Conservation (phyloP, 1,140 invertebrate species). For the Copidosoma floridanum region DNA sequence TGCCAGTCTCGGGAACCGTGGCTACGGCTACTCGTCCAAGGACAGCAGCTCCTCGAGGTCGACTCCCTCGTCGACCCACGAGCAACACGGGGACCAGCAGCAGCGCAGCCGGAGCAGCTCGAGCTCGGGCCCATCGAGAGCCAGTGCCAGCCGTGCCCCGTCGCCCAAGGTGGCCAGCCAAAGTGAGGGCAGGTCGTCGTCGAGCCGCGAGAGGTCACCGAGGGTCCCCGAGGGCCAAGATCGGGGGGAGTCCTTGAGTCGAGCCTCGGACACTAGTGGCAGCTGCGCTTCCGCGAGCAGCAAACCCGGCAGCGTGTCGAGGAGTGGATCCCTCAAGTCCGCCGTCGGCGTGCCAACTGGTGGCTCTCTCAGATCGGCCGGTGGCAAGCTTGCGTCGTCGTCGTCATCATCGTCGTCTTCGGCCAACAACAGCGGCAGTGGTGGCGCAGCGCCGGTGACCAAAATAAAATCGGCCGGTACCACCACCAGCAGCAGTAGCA, state of each 20-base stretch:
- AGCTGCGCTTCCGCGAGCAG: conserved; percentile 30
- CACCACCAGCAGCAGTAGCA: not conserved
- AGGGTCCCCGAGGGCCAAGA: conserved; percentile 14
- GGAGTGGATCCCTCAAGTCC: conserved; percentile 8
- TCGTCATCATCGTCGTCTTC: conserved; percentile 37
- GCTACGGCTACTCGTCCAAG: not conserved
- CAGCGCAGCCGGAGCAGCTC: conserved; percentile 30
- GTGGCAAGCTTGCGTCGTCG: conserved; percentile 36
- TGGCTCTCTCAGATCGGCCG: conserved; percentile 24
- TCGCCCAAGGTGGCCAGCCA: not conserved
- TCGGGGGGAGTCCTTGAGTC: conserved; percentile 1
- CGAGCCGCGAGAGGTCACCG: not conserved
- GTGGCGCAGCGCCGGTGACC: conserved; percentile 42
- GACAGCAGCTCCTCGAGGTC: not conserved
- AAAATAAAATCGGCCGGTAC: conserved; percentile 44
- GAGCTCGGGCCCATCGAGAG: conserved; percentile 12
- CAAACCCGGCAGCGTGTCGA: conserved; percentile 37
- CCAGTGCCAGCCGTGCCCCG: conserved; percentile 33
- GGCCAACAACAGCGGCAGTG: not conserved
- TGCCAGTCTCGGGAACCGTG: not conserved
- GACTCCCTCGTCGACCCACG: not conserved
- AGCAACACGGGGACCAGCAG: not conserved
- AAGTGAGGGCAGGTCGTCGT: not conserved
- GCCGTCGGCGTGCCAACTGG: conserved; percentile 51
- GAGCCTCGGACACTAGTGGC: conserved; percentile 38